Evolutionary conservation across 2,113 vertebrate genomes (phyloP).

Genomic region (Chrysemys picta): DNA sequence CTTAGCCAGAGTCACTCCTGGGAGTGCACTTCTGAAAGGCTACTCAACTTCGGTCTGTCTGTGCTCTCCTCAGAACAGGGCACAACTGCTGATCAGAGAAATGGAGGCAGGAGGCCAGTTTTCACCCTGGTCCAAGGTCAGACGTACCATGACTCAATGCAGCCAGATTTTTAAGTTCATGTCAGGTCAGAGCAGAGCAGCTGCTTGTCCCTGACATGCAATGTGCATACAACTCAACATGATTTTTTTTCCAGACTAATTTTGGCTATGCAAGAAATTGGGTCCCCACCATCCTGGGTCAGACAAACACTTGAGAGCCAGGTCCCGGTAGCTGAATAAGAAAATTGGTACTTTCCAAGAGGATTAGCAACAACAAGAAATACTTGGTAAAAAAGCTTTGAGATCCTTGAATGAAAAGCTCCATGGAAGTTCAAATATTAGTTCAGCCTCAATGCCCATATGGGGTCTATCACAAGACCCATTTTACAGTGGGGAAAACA

Average conservation of each 20-base stretch:
- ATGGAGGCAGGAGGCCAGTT: background rate
- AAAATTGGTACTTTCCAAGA: background rate
- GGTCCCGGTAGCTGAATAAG: background rate
- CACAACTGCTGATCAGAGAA: background rate
- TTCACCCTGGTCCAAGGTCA: background rate
- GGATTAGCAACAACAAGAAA: background rate
- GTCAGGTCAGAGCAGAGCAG: background rate
- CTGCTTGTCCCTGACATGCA: background rate
- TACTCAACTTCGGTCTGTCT: background rate
- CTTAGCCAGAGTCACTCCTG: background rate
- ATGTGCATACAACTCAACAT: background rate
- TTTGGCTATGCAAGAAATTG: background rate
- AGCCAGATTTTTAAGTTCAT: background rate
- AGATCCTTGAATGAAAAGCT: background rate
- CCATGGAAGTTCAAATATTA: background rate
- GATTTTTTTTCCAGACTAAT: background rate
- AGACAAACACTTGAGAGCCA: background rate
- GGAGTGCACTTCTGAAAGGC: background rate
- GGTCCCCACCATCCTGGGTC: background rate
- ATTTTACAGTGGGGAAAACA: background rate
- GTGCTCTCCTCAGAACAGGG: background rate
- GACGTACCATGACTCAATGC: background rate
- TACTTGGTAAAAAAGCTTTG: background rate
- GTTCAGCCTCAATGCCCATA: background rate
- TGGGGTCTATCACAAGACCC: rapidly evolving